Base-by-base conservation (phyloP, 2,113 vertebrate species). In the Sminthopsis crassicaudata region DNA sequence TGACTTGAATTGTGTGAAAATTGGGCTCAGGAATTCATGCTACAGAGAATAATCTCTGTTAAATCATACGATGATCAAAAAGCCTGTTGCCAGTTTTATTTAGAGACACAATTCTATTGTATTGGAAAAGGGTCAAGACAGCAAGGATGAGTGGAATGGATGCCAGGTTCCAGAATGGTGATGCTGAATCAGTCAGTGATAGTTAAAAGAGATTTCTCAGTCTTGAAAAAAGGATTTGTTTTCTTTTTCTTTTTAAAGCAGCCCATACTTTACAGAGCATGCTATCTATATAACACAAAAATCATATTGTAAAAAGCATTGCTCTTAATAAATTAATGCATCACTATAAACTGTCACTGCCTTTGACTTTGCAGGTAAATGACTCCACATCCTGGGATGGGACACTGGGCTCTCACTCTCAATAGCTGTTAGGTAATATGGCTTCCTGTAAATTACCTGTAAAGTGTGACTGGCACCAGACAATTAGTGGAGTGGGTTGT, bases 391-490 rank as follows among this genome's bases (percentile, higher is more conserved):
- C 10, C 91, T 52, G 19, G 23, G 7, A 24, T 42, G 6, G n/a
- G 52, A 54, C 8, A n/a, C n/a, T 53, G 23, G 0, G 46, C 42
- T 5, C 89, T 53, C 53, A 55, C n/a, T 92, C 51, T 27, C 16
- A 3, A 52, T 1, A 54, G 27, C 27, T 42, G 55, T 48, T n/a
- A 36, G 90, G 9, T 60, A n/a, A 12, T 23, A 0, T 0, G 0
- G 16, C 53, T 25, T 76, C 67, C 54, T 89, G 0, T 89, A 11
- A 7, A 48, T n/a, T 57, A 48, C 3, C 25, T 48, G 1, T 27
- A 2, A 1, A 53, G 2, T 0, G 0, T 23, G 90, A 36, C 54
- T 0, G 0, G 46, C 8, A 60, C n/a, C 14, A 19, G 57, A 42
- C 25, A n/a, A 46, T n/a, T 16, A 91, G 25, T 9, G 23, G 48